Evolutionary conservation across 2,888 invertebrate species (phyloP).

Genomic region (Hololepta plana): DNA sequence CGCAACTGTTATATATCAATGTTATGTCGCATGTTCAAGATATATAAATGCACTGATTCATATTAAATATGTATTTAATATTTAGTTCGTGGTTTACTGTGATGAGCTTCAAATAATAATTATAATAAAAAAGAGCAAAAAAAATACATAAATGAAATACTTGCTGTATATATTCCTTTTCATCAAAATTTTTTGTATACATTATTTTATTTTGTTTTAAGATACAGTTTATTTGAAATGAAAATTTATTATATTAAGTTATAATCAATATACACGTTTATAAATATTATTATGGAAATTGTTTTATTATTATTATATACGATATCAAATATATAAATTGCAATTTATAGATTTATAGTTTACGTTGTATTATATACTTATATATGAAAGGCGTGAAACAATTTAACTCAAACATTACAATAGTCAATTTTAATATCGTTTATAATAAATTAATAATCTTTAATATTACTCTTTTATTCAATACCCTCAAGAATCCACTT

Average conservation of each 20-base stretch:
- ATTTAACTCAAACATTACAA: constrained; percentile 18
- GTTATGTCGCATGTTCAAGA: constrained; percentile 25
- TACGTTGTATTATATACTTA: constrained; percentile 8
- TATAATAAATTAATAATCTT: constrained; percentile 25
- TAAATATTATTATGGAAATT: constrained; percentile 23
- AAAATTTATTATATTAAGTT: constrained; percentile 25
- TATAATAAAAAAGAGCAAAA: no score
- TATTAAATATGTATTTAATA: constrained; percentile 24
- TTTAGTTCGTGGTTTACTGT: constrained; percentile 29
- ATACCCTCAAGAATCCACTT: no score
- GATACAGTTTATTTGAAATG: constrained; percentile 21
- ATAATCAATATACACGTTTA: constrained; percentile 21
- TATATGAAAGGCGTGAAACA: constrained; percentile 5
- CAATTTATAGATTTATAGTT: constrained; percentile 5
- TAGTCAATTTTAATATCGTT: constrained; percentile 27
- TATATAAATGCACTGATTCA: constrained; percentile 24
- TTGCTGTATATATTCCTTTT: constrained; percentile 26
- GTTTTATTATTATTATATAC: constrained; percentile 20
- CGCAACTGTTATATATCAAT: constrained; percentile 22
- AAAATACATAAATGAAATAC: no score
- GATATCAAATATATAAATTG: constrained; percentile 10
- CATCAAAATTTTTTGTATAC: constrained; percentile 21
- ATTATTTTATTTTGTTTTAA: constrained; percentile 15
- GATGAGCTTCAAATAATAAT: constrained; percentile 28
- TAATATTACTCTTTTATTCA: no score